Conservation (phyloP, 1,140 invertebrate species). For the Cydia strobilella region DNA sequence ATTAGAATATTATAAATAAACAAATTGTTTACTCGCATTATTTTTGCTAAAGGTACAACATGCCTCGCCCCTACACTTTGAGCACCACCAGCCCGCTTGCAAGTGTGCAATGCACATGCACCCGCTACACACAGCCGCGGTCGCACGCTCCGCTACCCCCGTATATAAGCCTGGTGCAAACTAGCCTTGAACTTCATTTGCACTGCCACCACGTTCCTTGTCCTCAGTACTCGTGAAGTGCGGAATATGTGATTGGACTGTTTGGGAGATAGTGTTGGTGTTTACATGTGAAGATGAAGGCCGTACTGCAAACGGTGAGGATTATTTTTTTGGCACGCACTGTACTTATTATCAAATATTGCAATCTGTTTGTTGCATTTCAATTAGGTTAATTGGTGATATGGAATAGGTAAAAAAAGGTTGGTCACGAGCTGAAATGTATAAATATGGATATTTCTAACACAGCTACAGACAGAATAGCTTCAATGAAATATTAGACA, state of each 20-base stretch:
- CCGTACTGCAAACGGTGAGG: slow-evolving; percentile 59
- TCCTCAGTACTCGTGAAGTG: slow-evolving; percentile 3
- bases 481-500: too few species aligned
- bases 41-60: background rate
- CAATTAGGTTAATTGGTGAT: too few species aligned
- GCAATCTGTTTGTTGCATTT: too few species aligned
- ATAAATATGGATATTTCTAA: too few species aligned
- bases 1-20: too few species aligned
- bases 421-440: too few species aligned
- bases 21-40: too few species aligned
- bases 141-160: slow-evolving; percentile 69
- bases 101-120: slow-evolving; percentile 57
- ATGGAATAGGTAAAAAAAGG: too few species aligned
- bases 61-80: slow-evolving; percentile 19
- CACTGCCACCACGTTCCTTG: slow-evolving; percentile 43
- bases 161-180: slow-evolving; percentile 67
- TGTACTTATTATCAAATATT: too few species aligned
- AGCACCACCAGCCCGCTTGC: slow-evolving; percentile 19
- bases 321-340: background rate
- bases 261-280: slow-evolving; percentile 6
- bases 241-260: slow-evolving; percentile 23
- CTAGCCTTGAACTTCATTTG: slow-evolving; percentile 77
- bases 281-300: slow-evolving; percentile 50
- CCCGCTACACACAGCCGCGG: slow-evolving; percentile 48
- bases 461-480: too few species aligned